Base-by-base conservation (phyloP, 2,113 vertebrate genomes). In the Campylomormyrus tamandua region DNA sequence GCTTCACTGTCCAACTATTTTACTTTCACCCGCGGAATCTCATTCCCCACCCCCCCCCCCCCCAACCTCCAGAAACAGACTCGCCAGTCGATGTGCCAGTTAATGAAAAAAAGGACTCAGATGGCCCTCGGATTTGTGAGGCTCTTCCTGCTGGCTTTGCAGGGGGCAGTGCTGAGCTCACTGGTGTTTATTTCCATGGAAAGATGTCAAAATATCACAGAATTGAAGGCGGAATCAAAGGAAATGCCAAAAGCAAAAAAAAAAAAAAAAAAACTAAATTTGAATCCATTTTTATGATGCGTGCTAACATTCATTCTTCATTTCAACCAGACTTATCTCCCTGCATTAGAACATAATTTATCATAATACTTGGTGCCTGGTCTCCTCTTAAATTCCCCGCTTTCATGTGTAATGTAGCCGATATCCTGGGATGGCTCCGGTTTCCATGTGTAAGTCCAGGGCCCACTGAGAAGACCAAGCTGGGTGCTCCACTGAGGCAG, bases 401-500 rank as follows among this genome's bases (percentile, higher is more conserved):
- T 95, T 95, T 95, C 94, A 95, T 94, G 94, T 94, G 93, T 93
- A 95, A 95, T 95, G 95, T 94, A 95, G 91, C 93, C 92, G 94
- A 95, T 95, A 96, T 95, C 95, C 94, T 95, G 95, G 88, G 80
- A 92, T 93, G 94, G 94, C 92, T 94, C 94, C 94, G 91, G 94
- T 96, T 95, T 95, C 94, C 92, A 91, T 92, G 88, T 92, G 94
- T 93, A 93, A 94, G 92, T 39, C 11, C 46, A 27, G 50, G 50
- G 52, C 70, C 77, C 80, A 74, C 50, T 45, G 19, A 48, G 74
- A 49, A 58, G 87, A 39, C 87, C 52, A 27, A 15, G 85, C 49
- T 42, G 35, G 70, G 19, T 9, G 70, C 49, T 19, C 66, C 46
- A 66, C 24, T 45, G 58, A 66, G 52, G 15, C 27, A 39, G 10